Evolutionary conservation across 1,140 invertebrate species (phyloP).

Genomic region (Amyelois transitella): DNA sequence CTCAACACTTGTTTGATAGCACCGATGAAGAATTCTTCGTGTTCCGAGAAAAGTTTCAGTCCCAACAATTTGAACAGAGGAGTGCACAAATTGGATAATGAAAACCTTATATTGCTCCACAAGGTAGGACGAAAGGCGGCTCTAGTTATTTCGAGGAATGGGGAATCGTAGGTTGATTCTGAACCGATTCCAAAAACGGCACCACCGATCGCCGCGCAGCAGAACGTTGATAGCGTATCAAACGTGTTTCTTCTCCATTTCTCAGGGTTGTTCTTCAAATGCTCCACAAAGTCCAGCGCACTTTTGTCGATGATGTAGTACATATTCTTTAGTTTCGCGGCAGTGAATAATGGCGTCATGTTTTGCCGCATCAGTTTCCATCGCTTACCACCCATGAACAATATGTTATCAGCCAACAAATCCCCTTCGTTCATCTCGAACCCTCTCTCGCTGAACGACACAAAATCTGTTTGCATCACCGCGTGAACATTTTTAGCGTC

Average conservation of each 20-base stretch:
- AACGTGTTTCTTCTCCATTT: background rate
- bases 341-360: conserved; percentile 63
- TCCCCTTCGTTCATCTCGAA: conserved; percentile 67
- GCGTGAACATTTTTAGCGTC: conserved; percentile 68
- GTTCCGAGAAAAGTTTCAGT: conserved; percentile 11
- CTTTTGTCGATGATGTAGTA: conserved; percentile 51
- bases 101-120: background rate
- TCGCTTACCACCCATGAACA: conserved; percentile 50
- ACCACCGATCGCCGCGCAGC: conserved; percentile 25
- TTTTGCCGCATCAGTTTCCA: conserved; percentile 65
- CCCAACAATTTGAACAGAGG: background rate
- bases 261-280: conserved; percentile 27
- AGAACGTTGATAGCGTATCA: conserved; percentile 11
- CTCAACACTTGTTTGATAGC: conserved; percentile 33
- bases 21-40: conserved; percentile 22
- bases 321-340: conserved; percentile 66
- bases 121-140: background rate
- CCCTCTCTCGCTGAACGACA: conserved; percentile 60
- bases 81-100: background rate
- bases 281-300: conserved; percentile 34
- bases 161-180: conserved; percentile 16
- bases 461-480: conserved; percentile 2
- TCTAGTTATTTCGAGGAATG: background rate
- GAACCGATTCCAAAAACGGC: conserved; percentile 32
- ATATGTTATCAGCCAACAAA: conserved; percentile 73